A percentile compares a stretch with the other conserved stretches of the same genome.
Evolutionary conservation across 2,888 invertebrate species (phyloP).

Genomic region (Patella pellucida): DNA sequence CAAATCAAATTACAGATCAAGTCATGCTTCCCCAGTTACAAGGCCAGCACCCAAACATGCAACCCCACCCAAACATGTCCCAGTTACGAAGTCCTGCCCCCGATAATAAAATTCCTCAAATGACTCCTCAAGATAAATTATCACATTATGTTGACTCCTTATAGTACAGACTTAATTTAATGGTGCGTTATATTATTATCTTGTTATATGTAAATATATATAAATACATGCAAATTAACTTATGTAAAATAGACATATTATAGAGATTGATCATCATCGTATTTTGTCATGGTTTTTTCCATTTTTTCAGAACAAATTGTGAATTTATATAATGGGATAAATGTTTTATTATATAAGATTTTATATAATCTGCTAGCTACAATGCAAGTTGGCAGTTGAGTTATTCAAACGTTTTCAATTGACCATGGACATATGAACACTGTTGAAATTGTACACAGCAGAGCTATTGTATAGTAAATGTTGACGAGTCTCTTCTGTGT

Average conservation of each 20-base stretch:
- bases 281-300: conserved; percentile 33
- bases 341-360: too few species aligned
- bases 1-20: conserved; percentile 74
- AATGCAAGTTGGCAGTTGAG: conserved; percentile 1
- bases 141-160: conserved; percentile 89
- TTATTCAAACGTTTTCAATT: not conserved
- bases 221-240: conserved; percentile 25
- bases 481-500: too few species aligned
- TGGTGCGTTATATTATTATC: conserved; percentile 27
- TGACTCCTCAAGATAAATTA: conserved; percentile 94
- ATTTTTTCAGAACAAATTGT: conserved; percentile 43
- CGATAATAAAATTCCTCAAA: conserved; percentile 72
- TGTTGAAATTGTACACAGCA: conserved; percentile 4
- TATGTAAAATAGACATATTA: conserved; percentile 21
- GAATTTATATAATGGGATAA: conserved; percentile 12
- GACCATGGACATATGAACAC: conserved; percentile 11
- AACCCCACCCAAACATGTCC: conserved; percentile 45
- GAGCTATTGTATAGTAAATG: not conserved
- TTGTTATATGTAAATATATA: conserved; percentile 24
- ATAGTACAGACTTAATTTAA: conserved; percentile 37
- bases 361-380: not conserved
- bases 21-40: conserved; percentile 70
- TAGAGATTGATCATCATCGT: conserved; percentile 27
- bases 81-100: conserved; percentile 65
- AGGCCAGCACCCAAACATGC: conserved; percentile 39